Percentiles rank a stretch among this genome's conserved stretches.
Evolutionary conservation across 2,113 vertebrate genomes (phyloP).

Genomic region (Diadophis punctatus): DNA sequence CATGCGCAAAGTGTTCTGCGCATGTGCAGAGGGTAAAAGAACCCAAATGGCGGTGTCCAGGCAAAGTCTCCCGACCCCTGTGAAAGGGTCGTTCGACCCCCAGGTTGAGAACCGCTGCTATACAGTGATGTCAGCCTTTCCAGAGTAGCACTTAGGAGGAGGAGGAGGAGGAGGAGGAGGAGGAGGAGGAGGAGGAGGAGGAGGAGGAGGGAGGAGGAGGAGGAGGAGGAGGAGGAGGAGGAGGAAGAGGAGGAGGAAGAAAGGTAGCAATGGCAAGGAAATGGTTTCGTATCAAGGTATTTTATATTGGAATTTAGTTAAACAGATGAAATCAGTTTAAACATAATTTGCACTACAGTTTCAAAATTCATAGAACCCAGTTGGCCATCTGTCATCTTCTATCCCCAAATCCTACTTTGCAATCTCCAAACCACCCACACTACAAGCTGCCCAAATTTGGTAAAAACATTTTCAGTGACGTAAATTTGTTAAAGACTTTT

Average conservation of each 20-base stretch:
- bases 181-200: background rate
- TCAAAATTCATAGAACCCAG: background rate
- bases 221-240: background rate
- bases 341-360: background rate
- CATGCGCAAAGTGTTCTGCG: too few species aligned
- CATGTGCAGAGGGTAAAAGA: too few species aligned
- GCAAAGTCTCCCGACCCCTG: too few species aligned
- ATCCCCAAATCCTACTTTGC: background rate
- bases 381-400: background rate
- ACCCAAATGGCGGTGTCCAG: too few species aligned
- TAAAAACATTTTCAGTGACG: background rate
- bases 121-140: background rate
- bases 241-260: background rate
- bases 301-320: background rate
- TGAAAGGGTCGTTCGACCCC: too few species aligned
- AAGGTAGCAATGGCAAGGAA: background rate
- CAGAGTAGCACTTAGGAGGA: background rate
- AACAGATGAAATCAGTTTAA: background rate
- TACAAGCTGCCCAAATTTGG: background rate
- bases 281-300: background rate
- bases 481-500: background rate
- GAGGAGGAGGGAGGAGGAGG: background rate
- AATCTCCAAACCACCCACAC: background rate
- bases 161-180: too few species aligned
- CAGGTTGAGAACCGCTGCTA: too few species aligned